Evolutionary conservation across 2,113 vertebrate species (phyloP), one percentile per base, ranked within the genome.

Genomic region (Philantomba maxwellii): DNA sequence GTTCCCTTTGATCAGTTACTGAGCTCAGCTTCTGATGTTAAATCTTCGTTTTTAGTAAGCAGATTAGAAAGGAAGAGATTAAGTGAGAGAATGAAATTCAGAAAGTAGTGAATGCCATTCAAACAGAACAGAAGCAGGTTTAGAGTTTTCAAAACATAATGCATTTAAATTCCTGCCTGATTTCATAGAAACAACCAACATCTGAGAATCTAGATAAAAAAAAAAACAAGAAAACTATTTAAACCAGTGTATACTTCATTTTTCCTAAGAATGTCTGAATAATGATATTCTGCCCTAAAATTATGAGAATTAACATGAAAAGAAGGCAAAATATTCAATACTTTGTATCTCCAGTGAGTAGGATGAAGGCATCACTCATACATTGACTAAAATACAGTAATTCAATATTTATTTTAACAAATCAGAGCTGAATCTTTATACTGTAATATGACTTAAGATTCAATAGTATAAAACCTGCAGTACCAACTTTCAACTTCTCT

Each of bases 41-140:
- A 98, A 97, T 98, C 99, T 98, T 99, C 99, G 94, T 97, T 98
- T 99, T 99, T 98, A 99, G 98, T 98, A 99, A 98, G 98, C 98
- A 98, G 87, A 84, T 96, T 97, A 98, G 98, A 98, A 95, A 55
- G 95, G 97, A 98, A 97, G 91, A 97, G 87, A 97, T 99, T 98
- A 99, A 97, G 96, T 94, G 97, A 96, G 97, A 99, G 97, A 98
- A 98, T 51, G 62, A 98, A 98, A 93, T 89, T 96, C 80, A 98
- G 97, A 98, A 97, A 98, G 97, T 5, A 98, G 98, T 97, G 95
- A 98, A 98, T 97, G 97, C 95, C 93, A 98, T 92, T 96, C 96
- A 98, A 97, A 98, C 19, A 93, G 96, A 98, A 98, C 30, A 93
- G 93, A 97, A 98, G 85, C 87, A 97, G 85, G n/a, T 83, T 98